Percentiles rank a stretch among this genome's conserved stretches.
phyloP scores from a whole-genome alignment of 2,113 vertebrate genomes.

The Paratilapia polleni region DNA sequence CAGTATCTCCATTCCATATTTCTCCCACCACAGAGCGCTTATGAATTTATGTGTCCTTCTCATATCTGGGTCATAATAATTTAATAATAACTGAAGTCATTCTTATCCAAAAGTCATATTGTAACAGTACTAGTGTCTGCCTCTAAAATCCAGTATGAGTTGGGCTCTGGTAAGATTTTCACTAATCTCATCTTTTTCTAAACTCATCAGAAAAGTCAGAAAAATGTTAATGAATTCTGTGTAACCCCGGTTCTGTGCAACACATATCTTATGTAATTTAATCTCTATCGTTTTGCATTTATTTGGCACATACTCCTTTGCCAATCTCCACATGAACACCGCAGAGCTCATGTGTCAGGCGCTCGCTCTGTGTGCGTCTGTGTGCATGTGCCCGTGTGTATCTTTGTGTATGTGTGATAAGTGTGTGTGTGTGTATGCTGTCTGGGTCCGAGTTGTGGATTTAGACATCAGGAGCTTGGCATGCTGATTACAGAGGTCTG shows the following conservation, averaged over 20 bases:
- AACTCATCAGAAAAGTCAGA: background rate
- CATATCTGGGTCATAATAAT: background rate
- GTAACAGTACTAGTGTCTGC: background rate
- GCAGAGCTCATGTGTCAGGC: slow-evolving; percentile 40
- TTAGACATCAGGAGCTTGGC: slow-evolving; percentile 78
- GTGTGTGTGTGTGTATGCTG: slow-evolving; percentile 26
- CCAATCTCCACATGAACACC: slow-evolving; percentile 34
- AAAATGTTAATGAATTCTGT: background rate
- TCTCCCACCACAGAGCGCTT: background rate
- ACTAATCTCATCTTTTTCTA: background rate
- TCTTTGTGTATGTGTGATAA: slow-evolving; percentile 4
- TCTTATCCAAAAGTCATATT: background rate
- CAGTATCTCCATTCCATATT: background rate
- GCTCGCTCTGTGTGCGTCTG: slow-evolving; percentile 15
- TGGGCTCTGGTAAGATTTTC: background rate
- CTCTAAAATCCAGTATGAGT: background rate
- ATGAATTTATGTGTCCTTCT: background rate
- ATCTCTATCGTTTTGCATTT: slow-evolving; percentile 22
- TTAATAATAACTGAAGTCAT: slow-evolving; percentile 1
- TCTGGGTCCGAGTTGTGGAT: slow-evolving; percentile 67
- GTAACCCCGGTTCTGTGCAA: background rate
- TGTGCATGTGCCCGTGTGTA: background rate
- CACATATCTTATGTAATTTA: slow-evolving; percentile 5
- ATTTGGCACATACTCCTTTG: background rate
- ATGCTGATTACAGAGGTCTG: slow-evolving; percentile 75